phyloP scores from a whole-genome alignment of 2,797 vertebrate species.

The Cephalopachus bancanus region DNA sequence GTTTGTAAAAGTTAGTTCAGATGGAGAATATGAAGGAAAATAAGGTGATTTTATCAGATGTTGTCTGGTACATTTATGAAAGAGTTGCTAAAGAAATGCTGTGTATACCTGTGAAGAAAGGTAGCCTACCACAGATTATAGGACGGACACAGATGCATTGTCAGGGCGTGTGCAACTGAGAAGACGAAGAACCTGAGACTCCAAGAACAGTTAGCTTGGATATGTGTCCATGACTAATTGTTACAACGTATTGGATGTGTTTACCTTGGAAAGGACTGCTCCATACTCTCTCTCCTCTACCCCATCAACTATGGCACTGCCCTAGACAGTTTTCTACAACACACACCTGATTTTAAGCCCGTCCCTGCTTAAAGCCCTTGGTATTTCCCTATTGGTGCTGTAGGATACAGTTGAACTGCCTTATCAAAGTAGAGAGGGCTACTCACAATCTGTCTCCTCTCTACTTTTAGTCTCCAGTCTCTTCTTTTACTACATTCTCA shows the following conservation, averaged over 20 bases:
- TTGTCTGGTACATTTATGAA: slow-evolving; percentile 12
- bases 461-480: slow-evolving; percentile 11
- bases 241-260: neutral
- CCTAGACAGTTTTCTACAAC: slow-evolving; percentile 4
- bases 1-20: neutral
- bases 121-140: neutral
- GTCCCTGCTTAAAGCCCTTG: neutral
- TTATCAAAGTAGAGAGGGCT: slow-evolving; percentile 15
- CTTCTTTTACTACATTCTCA: neutral
- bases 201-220: neutral
- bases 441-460: neutral
- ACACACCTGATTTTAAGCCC: neutral
- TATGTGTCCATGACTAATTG: neutral
- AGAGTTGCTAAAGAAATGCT: slow-evolving; percentile 9
- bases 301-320: neutral
- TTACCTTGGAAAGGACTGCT: neutral
- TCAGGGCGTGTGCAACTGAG: neutral
- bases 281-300: neutral
- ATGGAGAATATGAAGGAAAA: slow-evolving; percentile 26
- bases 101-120: slow-evolving; percentile 6
- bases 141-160: neutral
- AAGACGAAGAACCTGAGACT: neutral
- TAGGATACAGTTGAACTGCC: slow-evolving; percentile 56
- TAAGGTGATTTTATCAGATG: neutral
- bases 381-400: slow-evolving; percentile 25